A percentile compares a stretch with the other conserved stretches of the same genome.
Conservation (phyloP, 2,797 vertebrate species). For the Pangasius sanitwongsei region DNA sequence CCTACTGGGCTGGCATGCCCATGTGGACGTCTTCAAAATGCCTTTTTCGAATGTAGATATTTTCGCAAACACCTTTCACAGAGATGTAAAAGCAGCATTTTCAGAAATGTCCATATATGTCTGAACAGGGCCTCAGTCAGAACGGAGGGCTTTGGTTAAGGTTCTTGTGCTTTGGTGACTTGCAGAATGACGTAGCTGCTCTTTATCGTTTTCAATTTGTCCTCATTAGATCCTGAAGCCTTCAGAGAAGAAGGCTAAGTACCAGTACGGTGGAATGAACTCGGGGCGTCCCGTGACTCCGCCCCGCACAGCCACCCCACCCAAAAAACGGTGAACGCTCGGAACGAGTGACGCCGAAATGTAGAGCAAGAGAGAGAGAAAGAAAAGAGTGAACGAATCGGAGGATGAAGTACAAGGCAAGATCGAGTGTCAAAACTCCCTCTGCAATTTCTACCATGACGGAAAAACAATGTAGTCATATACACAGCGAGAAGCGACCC, state of each 20-base stretch:
- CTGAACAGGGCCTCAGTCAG: not conserved
- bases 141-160: not conserved
- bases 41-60: no score
- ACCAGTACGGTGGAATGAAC: conserved; percentile 84
- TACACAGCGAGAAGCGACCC: conserved; percentile 18
- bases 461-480: conserved; percentile 54
- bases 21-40: no score
- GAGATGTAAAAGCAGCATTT: no score
- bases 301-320: conserved; percentile 79
- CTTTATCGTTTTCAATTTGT: not conserved
- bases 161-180: not conserved
- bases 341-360: conserved; percentile 33
- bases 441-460: conserved; percentile 32
- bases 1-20: no score
- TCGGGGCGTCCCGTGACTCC: conserved; percentile 79
- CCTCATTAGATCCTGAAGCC: conserved; percentile 79
- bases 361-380: conserved; percentile 20
- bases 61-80: no score
- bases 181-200: not conserved
- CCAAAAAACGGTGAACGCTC: conserved; percentile 79
- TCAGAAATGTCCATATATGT: no score
- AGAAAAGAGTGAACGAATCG: conserved; percentile 14
- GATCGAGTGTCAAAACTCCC: conserved; percentile 34
- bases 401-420: conserved; percentile 45
- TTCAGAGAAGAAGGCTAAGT: conserved; percentile 85